Base-by-base conservation (phyloP, 2,797 vertebrate species). In the Acanthornis magna region DNA sequence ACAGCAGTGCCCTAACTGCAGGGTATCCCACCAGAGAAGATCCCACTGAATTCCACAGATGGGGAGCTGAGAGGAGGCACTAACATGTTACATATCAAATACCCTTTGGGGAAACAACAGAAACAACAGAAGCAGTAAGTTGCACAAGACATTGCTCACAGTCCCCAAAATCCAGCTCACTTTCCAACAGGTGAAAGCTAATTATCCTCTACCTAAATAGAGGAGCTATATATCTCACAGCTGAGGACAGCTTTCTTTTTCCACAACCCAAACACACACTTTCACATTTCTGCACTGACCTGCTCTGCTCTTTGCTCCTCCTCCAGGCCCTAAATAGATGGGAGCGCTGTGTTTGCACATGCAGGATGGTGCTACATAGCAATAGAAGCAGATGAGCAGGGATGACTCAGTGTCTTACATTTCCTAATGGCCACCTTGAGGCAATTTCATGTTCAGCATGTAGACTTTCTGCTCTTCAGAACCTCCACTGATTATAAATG, bases 21-120 rank as follows among this genome's bases (percentile, higher is more conserved):
- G 4, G 10, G 8, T 27, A 55, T 27, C 29, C 20, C 36, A 21
- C 20, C 32, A 54, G 43, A 73, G 83, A 54, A 36, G 27, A 62
- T 27, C 21, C 70, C 11, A 32, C 7, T 38, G 36, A 84, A 78
- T 62, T 62, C 36, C 43, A 86, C 25, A 43, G 45, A 51, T 82
- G 16, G 66, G 17, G 4, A 78, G 34, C 26, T 1, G 0, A 76
- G 19, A 51, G 51, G 10, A 80, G 23, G 45, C 0, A 0, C 16
- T 61, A 9, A 26, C 13, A 40, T 0, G 0, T 57, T 58, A 10
- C 14, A 8, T 15, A 58, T 40, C 34, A 78, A 47, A 74, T 29
- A 29, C 4, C 42, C 27, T 11, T 2, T 29, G 15, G 9, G 66
- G 34, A 20, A 45, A 45, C 19, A 89, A 30, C 13, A 88, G 27